A percentile compares a stretch with the other conserved stretches of the same genome.
phyloP scores from a whole-genome alignment of 2,797 vertebrate genomes.

The Smutsia temminckii region DNA sequence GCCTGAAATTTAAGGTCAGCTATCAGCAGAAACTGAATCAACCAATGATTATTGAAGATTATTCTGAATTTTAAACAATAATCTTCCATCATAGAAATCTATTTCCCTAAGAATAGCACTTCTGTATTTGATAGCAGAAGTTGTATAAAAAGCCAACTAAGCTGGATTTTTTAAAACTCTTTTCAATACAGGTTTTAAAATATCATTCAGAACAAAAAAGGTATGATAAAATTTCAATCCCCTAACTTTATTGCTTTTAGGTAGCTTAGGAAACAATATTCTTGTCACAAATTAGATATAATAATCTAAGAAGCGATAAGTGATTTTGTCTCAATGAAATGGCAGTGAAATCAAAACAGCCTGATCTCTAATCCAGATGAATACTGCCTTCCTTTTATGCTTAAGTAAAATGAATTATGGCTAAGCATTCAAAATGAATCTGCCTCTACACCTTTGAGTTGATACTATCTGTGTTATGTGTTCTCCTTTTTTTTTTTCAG shows the following conservation, averaged over 20 bases:
- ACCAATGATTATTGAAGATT: not conserved
- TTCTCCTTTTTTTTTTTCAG: not conserved
- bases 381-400: not conserved
- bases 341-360: not conserved
- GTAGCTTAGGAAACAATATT: not conserved
- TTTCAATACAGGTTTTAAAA: not conserved
- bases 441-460: not conserved
- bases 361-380: not conserved
- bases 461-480: not conserved
- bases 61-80: not conserved
- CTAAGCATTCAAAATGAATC: constrained; percentile 31
- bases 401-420: constrained; percentile 37
- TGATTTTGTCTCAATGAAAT: not conserved
- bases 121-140: constrained; percentile 18
- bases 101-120: not conserved
- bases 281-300: not conserved
- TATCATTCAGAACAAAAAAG: not conserved
- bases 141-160: constrained; percentile 1
- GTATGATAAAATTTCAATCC: not conserved
- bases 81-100: not conserved
- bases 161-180: not conserved
- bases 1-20: not conserved
- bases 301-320: constrained; percentile 23
- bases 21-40: not conserved
- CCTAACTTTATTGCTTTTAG: not conserved